Percentiles rank a stretch among this genome's conserved stretches.
Conservation (phyloP, 2,113 vertebrate species). For the Ceyx cyanopectus region DNA sequence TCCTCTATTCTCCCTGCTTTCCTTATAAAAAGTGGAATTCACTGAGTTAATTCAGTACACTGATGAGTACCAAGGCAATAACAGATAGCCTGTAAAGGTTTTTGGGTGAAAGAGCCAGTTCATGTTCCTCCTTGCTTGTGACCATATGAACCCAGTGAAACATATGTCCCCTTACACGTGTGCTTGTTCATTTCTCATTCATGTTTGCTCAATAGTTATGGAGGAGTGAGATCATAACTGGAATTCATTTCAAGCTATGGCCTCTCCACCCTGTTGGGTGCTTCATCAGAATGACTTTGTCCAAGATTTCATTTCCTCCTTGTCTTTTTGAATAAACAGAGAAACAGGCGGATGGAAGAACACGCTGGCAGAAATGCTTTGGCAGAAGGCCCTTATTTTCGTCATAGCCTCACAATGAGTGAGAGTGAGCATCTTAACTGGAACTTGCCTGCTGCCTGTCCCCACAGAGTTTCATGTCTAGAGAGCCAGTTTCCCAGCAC, state of each 20-base stretch:
- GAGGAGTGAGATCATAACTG: conserved; percentile 62
- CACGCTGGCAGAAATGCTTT: not conserved
- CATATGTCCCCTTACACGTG: not conserved
- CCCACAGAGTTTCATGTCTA: not conserved
- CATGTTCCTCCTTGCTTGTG: not conserved
- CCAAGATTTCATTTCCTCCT: conserved; percentile 26
- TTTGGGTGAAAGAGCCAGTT: not conserved
- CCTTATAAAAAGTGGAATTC: not conserved
- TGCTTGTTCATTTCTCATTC: conserved; percentile 23
- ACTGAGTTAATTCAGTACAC: not conserved
- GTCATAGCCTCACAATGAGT: not conserved
- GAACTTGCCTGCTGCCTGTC: not conserved
- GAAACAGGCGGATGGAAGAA: not conserved
- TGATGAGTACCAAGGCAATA: not conserved
- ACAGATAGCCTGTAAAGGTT: not conserved
- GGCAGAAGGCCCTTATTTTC: not conserved
- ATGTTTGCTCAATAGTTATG: conserved; percentile 19
- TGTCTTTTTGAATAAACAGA: conserved; percentile 2
- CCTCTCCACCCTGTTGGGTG: conserved; percentile 45
- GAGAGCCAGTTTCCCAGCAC: not conserved
- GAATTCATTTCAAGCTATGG: conserved; percentile 8
- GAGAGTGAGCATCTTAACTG: not conserved
- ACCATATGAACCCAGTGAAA: not conserved
- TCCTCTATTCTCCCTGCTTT: not conserved
- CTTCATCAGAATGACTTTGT: conserved; percentile 34